phyloP scores from a whole-genome alignment of 1,140 invertebrate species.

The Onthophagus taurus region DNA sequence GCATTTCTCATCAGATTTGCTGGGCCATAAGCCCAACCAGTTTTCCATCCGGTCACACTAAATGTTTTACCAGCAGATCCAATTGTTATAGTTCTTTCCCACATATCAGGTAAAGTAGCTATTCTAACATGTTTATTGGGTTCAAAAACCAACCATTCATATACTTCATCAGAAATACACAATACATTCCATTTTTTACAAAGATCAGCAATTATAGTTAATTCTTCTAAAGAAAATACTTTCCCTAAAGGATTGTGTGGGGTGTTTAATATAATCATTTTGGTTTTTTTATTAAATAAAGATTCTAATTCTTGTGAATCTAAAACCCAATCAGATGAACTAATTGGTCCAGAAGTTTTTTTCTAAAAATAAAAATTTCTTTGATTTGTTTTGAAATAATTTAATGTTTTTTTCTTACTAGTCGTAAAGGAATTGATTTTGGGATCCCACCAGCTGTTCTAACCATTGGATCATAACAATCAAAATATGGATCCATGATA shows the following conservation, averaged over 20 bases:
- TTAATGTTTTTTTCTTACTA: conserved; percentile 45
- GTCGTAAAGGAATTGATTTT: conserved; percentile 78
- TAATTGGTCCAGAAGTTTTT: conserved; percentile 36
- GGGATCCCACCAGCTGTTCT: conserved; percentile 76
- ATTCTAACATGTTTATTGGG: conserved; percentile 61
- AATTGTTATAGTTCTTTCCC: conserved; percentile 93
- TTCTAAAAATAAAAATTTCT: conserved; percentile 37
- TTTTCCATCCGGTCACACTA: conserved; percentile 95
- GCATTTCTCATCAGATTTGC: conserved; percentile 68
- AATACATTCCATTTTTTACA: conserved; percentile 90
- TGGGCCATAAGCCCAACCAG: conserved; percentile 94
- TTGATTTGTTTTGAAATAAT: conserved; percentile 1
- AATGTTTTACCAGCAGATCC: conserved; percentile 98
- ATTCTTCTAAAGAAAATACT: conserved; percentile 64
- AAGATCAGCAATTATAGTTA: conserved; percentile 72
- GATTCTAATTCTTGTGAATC: conserved; percentile 72
- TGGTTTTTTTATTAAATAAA: conserved; percentile 86
- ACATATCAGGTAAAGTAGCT: conserved; percentile 95
- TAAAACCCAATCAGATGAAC: conserved; percentile 82
- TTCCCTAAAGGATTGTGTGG: conserved; percentile 95
- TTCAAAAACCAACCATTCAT: conserved; percentile 93
- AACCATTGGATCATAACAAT: conserved; percentile 96
- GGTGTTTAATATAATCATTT: conserved; percentile 92
- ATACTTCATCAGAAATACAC: conserved; percentile 94
- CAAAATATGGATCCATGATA: conserved; percentile 97